Evolutionary conservation across 2,797 vertebrate genomes (phyloP).

Genomic region (Centropyge bicolor): DNA sequence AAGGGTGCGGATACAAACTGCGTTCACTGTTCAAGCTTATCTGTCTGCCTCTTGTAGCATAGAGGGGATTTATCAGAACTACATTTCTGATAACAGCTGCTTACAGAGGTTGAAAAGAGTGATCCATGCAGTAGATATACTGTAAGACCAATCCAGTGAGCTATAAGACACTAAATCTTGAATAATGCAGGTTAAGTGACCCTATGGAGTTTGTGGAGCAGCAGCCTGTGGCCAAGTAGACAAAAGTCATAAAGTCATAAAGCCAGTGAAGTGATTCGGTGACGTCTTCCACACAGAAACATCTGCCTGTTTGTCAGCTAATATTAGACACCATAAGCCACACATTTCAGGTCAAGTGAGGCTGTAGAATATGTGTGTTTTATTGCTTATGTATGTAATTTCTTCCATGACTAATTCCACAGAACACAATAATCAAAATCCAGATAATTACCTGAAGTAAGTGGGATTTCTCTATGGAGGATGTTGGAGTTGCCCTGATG

Average conservation of each 20-base stretch:
- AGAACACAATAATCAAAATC: background rate
- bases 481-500: conserved; percentile 43
- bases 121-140: background rate
- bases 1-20: background rate
- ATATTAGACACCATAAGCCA: background rate
- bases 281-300: background rate
- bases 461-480: conserved; percentile 31
- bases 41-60: background rate
- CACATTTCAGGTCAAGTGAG: background rate
- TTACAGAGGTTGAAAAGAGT: background rate
- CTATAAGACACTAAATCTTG: background rate
- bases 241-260: conserved; percentile 5
- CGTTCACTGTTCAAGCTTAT: background rate
- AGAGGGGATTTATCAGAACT: background rate
- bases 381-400: no score
- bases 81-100: background rate
- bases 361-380: no score
- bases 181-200: conserved; percentile 25
- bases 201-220: background rate
- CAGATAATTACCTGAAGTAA: conserved; percentile 60
- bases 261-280: background rate
- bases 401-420: background rate
- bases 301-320: background rate
- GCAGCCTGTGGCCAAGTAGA: background rate
- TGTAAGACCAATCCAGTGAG: background rate